phyloP scores from a whole-genome alignment of 2,888 invertebrate species.

The Pecten maximus region DNA sequence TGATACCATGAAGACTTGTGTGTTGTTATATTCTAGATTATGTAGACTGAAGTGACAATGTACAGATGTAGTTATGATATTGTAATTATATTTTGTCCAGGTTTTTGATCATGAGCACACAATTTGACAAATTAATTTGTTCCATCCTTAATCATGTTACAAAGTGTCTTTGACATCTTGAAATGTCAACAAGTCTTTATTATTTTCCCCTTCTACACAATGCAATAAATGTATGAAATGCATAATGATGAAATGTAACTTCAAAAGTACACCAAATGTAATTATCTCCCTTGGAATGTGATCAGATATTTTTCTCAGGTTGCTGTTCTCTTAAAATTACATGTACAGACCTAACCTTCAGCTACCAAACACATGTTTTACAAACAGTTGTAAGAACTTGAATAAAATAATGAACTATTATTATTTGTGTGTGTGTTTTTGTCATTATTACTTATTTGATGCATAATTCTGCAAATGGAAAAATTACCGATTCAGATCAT shows the following conservation, averaged over 20 bases:
- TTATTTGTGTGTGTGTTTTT: too few species aligned
- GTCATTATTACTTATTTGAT: background rate
- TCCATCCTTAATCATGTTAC: background rate
- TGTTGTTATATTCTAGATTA: too few species aligned
- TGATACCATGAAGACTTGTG: too few species aligned
- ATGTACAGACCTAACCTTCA: background rate
- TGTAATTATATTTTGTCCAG: background rate
- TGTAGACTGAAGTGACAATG: background rate
- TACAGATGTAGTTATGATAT: background rate
- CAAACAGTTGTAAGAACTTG: background rate
- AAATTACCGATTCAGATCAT: too few species aligned
- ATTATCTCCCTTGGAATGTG: slow-evolving; percentile 16
- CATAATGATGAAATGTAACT: background rate
- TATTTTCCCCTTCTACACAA: background rate
- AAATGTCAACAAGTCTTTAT: background rate
- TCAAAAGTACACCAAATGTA: background rate
- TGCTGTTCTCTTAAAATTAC: background rate
- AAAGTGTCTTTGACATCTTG: background rate
- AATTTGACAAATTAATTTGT: background rate
- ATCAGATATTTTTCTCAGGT: background rate
- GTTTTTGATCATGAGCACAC: background rate
- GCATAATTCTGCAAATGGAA: background rate
- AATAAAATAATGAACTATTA: slow-evolving; percentile 22
- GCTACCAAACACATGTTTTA: slow-evolving; percentile 18
- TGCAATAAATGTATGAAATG: slow-evolving; percentile 17